These are phyloP conservation scores for Brienomyrus brachyistius DNA, from an alignment of 2,113 vertebrate genomes.

Conservation along the genomic window DNA sequence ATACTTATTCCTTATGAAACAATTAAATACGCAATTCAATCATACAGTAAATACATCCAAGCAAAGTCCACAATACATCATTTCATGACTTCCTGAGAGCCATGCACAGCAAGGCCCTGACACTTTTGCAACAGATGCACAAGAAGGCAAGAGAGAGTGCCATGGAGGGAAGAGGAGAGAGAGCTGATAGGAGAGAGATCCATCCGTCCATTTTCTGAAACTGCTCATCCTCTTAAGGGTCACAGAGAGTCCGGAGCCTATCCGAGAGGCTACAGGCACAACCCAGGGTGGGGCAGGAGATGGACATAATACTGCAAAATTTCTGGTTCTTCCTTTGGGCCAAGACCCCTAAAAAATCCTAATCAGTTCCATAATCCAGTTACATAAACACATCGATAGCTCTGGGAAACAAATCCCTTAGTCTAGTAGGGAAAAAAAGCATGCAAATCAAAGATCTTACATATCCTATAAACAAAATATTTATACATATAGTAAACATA, in stretches of 20 bases:
- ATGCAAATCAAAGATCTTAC: slow-evolving; percentile 6
- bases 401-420: background rate
- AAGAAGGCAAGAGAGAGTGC: slow-evolving; percentile 4
- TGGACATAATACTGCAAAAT: slow-evolving; percentile 37
- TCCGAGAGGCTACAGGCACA: background rate
- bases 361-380: slow-evolving; percentile 32
- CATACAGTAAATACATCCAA: background rate
- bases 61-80: slow-evolving; percentile 55
- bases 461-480: background rate
- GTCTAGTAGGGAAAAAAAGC: background rate
- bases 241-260: background rate
- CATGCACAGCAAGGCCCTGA: slow-evolving; percentile 57
- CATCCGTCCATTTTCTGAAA: slow-evolving; percentile 19
- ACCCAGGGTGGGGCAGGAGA: slow-evolving; percentile 3
- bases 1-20: background rate
- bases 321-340: slow-evolving; percentile 38
- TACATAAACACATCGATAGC: slow-evolving; percentile 16
- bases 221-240: background rate
- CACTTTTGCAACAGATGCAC: slow-evolving; percentile 31
- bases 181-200: background rate
- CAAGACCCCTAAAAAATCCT: slow-evolving; percentile 27
- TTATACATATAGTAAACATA: background rate
- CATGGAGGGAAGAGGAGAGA: slow-evolving; percentile 9
- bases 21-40: slow-evolving; percentile 40
- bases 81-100: slow-evolving; percentile 30